These are phyloP conservation scores for Oryctes rhinoceros DNA, from an alignment of 1,140 invertebrate species.

Conservation along the genomic window DNA sequence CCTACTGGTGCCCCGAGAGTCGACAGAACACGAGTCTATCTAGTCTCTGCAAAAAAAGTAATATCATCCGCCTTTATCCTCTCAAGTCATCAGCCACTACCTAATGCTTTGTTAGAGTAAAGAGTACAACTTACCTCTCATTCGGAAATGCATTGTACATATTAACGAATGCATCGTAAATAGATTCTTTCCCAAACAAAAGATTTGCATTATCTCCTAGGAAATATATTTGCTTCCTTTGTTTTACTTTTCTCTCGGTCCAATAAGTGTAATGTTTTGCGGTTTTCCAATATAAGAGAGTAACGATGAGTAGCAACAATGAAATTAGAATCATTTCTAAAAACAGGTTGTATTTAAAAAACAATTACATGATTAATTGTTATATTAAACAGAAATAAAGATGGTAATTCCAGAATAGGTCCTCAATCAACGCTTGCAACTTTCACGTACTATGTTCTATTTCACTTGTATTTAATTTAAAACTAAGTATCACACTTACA, in stretches of 20 bases:
- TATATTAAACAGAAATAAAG: no score
- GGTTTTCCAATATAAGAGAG: background rate
- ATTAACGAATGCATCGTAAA: constrained; percentile 37
- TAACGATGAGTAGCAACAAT: background rate
- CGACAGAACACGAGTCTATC: no score
- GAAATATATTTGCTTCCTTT: constrained; percentile 54
- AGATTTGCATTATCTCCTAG: constrained; percentile 58
- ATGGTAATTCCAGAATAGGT: no score
- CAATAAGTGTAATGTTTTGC: constrained; percentile 53
- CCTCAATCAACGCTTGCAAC: no score
- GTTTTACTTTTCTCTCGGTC: constrained; percentile 60
- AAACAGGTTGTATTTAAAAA: background rate
- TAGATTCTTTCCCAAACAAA: constrained; percentile 41
- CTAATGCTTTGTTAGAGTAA: background rate
- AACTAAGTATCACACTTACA: no score
- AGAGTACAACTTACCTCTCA: constrained; percentile 44
- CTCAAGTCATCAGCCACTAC: no score
- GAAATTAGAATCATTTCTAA: constrained; percentile 16
- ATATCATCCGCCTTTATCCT: no score
- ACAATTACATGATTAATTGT: no score
- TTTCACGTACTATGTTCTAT: no score
- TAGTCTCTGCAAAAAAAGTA: no score
- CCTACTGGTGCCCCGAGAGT: no score
- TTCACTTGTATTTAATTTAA: no score
- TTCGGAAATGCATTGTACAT: constrained; percentile 48